Conservation (phyloP, 2,888 invertebrate species). For the Pristionchus maxplancki region DNA sequence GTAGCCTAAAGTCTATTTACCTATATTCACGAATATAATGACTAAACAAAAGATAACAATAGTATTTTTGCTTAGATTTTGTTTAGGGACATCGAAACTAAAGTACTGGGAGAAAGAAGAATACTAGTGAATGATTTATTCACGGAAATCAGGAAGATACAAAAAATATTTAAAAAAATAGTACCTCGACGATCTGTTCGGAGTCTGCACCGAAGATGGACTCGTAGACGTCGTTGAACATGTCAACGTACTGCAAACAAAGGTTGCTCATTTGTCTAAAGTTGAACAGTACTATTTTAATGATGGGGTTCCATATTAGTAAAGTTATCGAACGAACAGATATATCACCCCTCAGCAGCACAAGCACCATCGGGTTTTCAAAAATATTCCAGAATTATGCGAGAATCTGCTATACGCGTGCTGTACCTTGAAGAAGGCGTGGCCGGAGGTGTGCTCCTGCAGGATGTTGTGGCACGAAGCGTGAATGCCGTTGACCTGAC, state of each 20-base stretch:
- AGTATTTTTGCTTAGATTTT: background rate
- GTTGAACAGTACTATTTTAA: background rate
- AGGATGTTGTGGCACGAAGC: slow-evolving; percentile 71
- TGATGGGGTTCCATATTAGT: too few relatives aligned
- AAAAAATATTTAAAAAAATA: background rate
- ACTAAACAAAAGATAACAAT: background rate
- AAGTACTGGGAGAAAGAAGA: too few relatives aligned
- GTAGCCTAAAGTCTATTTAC: background rate
- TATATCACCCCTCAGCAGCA: too few relatives aligned
- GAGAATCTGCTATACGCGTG: background rate
- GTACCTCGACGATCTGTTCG: slow-evolving; percentile 1
- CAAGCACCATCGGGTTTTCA: background rate
- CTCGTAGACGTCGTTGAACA: slow-evolving; percentile 2
- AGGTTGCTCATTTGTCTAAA: background rate
- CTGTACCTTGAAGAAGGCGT: slow-evolving; percentile 61
- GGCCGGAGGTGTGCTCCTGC: slow-evolving; percentile 62
- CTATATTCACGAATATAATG: background rate
- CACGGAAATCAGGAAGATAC: background rate
- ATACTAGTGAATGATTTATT: too few relatives aligned
- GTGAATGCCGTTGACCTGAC: slow-evolving; percentile 61
- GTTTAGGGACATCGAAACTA: too few relatives aligned
- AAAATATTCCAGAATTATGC: background rate
- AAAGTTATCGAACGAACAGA: too few relatives aligned
- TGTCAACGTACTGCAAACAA: slow-evolving; percentile 20
- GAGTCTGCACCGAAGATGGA: background rate